Conservation (phyloP, 2,888 invertebrate genomes). For the Morinoia aosen region DNA sequence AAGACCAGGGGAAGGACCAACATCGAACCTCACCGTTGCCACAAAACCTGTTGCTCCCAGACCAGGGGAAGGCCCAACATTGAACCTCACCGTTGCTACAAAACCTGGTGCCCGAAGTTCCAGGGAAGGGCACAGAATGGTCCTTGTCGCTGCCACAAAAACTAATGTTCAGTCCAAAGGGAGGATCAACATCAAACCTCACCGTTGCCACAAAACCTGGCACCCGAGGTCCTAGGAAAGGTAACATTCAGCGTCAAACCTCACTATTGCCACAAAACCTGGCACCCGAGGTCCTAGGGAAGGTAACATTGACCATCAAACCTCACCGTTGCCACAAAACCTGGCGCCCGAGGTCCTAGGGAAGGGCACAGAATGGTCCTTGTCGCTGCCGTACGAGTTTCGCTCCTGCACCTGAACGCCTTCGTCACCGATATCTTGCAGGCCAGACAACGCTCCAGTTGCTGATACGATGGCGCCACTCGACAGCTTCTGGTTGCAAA, state of each 20-base stretch:
- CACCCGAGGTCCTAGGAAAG: not conserved
- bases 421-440: not conserved
- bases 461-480: not conserved
- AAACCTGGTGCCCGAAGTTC: slow-evolving; percentile 86
- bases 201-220: not conserved
- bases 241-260: too few species aligned
- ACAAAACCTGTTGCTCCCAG: too few species aligned
- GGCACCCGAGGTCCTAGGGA: too few species aligned
- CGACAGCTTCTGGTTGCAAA: not conserved
- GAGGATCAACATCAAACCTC: not conserved
- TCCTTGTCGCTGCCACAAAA: slow-evolving; percentile 71
- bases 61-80: not conserved
- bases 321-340: slow-evolving; percentile 79
- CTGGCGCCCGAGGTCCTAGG: slow-evolving; percentile 93
- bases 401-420: not conserved
- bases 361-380: slow-evolving; percentile 86
- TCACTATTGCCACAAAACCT: too few species aligned
- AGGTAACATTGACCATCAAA: too few species aligned
- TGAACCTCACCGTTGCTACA: slow-evolving; percentile 74
- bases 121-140: slow-evolving; percentile 90
- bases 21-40: too few species aligned
- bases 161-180: too few species aligned
- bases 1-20: too few species aligned
- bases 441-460: not conserved
- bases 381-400: slow-evolving; percentile 68